Conservation (phyloP, 2,113 vertebrate genomes). For the Plecotus auritus region DNA sequence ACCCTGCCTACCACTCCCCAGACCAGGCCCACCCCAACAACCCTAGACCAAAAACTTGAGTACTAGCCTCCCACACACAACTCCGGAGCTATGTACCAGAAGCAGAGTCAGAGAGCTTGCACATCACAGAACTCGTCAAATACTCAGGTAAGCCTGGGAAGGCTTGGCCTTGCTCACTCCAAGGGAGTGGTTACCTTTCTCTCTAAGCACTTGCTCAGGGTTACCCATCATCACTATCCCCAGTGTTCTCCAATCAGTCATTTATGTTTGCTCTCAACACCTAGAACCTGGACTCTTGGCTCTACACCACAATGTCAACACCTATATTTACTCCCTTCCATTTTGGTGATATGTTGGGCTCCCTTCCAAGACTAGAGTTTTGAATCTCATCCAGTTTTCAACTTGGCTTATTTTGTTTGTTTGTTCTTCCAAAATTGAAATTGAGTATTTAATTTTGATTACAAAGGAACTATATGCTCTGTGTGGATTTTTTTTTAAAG, state of each 20-base stretch:
- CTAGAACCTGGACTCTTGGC: not conserved
- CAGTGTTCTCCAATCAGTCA: not conserved
- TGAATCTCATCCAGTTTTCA: not conserved
- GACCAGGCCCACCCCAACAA: not conserved
- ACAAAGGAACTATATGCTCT: not conserved
- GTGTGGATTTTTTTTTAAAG: not conserved
- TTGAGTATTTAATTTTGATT: conserved; percentile 4
- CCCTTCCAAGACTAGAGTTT: not conserved
- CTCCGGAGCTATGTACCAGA: not conserved
- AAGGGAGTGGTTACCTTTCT: not conserved
- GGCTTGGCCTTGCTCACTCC: not conserved
- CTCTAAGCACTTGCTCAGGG: not conserved
- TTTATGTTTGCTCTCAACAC: not conserved
- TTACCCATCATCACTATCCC: not conserved
- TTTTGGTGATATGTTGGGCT: not conserved
- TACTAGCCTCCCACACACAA: not conserved
- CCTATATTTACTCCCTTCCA: not conserved
- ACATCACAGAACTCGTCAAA: not conserved
- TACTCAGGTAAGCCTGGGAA: not conserved
- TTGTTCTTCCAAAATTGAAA: conserved; percentile 30
- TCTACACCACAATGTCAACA: not conserved
- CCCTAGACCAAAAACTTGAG: not conserved
- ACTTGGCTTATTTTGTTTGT: not conserved
- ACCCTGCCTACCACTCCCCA: not conserved
- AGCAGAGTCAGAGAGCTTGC: not conserved